These are phyloP conservation scores for Oxyruncus cristatus DNA, from an alignment of 2,113 vertebrate genomes.

Conservation along the genomic window DNA sequence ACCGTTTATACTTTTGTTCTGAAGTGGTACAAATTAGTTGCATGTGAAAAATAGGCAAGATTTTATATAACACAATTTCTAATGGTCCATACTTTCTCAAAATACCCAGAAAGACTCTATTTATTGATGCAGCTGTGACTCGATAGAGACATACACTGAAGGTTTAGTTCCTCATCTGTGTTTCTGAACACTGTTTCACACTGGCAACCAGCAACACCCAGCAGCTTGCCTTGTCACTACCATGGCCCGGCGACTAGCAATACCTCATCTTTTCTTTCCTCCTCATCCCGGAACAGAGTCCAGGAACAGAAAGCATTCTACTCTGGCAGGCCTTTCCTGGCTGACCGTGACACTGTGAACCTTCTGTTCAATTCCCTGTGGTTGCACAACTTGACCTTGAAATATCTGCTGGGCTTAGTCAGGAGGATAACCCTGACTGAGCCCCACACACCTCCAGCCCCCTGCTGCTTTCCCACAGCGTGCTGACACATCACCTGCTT, in stretches of 20 bases:
- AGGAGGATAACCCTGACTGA: neutral
- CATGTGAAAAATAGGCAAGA: neutral
- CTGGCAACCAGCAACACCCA: neutral
- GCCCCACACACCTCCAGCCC: accelerated
- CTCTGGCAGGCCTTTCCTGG: neutral
- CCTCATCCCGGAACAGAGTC: neutral
- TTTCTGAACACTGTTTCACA: neutral
- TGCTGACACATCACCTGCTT: neutral
- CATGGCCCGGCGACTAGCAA: accelerated
- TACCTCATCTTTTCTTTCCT: neutral
- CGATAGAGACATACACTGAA: neutral
- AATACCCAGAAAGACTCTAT: neutral
- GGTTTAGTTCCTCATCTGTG: neutral
- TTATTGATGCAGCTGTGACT: neutral
- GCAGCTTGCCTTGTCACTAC: neutral
- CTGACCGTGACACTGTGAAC: neutral
- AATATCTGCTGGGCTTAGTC: neutral
- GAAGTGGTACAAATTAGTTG: neutral
- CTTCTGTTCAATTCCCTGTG: neutral
- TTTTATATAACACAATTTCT: neutral
- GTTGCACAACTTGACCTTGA: neutral
- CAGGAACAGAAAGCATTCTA: neutral
- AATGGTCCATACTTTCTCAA: neutral
- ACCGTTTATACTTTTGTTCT: neutral
- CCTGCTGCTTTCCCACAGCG: neutral